Conservation (phyloP, 2,113 vertebrate genomes). For the Erythrolamprus reginae region DNA sequence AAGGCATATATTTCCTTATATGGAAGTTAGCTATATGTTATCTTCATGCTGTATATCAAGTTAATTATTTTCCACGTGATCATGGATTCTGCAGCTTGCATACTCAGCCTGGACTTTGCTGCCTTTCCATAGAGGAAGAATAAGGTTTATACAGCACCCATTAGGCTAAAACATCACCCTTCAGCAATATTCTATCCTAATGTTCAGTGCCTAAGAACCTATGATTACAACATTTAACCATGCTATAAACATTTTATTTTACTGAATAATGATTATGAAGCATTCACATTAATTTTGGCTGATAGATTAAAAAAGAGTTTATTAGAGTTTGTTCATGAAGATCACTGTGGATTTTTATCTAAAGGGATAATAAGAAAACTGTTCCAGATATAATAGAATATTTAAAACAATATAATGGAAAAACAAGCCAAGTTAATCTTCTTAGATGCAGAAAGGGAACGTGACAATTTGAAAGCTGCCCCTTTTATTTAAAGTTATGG, state of each 20-base stretch:
- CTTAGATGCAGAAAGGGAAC: background rate
- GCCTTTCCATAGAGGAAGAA: too few relatives aligned
- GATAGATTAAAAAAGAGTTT: background rate
- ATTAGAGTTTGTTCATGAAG: background rate
- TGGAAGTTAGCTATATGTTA: too few relatives aligned
- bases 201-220: too few relatives aligned
- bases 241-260: background rate
- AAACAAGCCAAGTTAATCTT: background rate
- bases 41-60: too few relatives aligned
- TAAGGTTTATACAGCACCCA: too few relatives aligned
- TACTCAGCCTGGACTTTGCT: too few relatives aligned
- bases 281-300: background rate
- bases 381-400: background rate
- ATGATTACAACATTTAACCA: too few relatives aligned
- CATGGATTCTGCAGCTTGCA: too few relatives aligned
- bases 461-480: background rate
- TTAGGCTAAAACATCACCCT: too few relatives aligned
- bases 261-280: background rate
- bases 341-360: background rate
- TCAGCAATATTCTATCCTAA: too few relatives aligned
- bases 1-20: too few relatives aligned
- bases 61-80: too few relatives aligned
- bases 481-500: background rate
- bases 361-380: background rate
- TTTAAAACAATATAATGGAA: background rate